Base-by-base conservation (phyloP, 2,113 vertebrate genomes). In the Vidua macroura region DNA sequence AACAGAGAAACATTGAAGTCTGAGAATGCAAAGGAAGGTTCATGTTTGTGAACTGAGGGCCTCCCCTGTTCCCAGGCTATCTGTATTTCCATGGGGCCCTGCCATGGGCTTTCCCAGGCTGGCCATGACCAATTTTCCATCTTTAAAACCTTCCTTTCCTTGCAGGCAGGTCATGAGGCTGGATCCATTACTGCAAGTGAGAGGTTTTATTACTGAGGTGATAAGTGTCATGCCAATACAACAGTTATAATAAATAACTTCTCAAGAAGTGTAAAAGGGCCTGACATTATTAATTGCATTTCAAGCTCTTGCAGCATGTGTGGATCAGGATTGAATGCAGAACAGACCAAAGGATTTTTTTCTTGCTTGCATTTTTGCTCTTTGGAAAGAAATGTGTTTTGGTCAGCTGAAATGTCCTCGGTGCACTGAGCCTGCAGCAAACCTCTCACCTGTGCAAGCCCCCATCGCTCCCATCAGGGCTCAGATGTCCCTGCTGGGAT, bases 161-260 rank as follows among this genome's bases (percentile, higher is more conserved):
- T 37, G 51, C 48, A 90, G 86, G 68, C 51, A 88, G 72, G 33
- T 63, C 69, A 14, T 30, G 86, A 95, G 72, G 55, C 75, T 66
- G 51, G 63, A 83, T 88, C 83, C 73, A 86, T 90, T 78, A 86
- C 83, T 48, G 43, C 70, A 73, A 93, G 79, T 9, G 35, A 81
- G 60, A 88, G 68, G 52, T 79, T 93, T 90, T 94, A 90, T 92
- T 92, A 51, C 73, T 37, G 73, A 75, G 80, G 76, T 88, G 92
- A 15, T 88, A 73, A 95, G 88, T 93, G 95, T 81, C 83, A 62
- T 86, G 73, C 83, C 72, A 83, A 93, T 70, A 95, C 91, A 93
- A 94, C 68, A 75, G 90, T 88, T 81, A 92, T 83, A 95, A 90
- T 93, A 96, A 95, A 93, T 93, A 92, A 81, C 86, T 88, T 63